Percentiles rank a stretch among this genome's conserved stretches.
phyloP scores from a whole-genome alignment of 64 coral and sea anemone genomes.

The Acropora yongei region DNA sequence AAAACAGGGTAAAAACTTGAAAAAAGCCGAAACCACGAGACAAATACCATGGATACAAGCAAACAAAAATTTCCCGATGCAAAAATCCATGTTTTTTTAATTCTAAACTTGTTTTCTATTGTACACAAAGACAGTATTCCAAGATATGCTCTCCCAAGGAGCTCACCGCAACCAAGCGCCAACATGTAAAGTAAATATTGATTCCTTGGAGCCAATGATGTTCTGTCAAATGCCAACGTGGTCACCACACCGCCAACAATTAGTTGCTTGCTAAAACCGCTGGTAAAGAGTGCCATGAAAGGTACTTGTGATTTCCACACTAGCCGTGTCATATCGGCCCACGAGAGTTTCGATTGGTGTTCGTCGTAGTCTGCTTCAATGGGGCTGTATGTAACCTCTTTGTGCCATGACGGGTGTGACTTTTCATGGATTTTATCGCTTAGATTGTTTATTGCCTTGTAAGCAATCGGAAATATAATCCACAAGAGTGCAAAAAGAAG shows the following conservation, averaged over 20 bases:
- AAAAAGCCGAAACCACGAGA: slow-evolving; percentile 13
- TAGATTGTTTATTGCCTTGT: not conserved
- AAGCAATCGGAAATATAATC: not conserved
- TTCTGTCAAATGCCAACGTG: not conserved
- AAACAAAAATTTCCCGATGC: not conserved
- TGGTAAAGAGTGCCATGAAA: not conserved
- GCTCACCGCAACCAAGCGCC: not conserved
- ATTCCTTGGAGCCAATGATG: not conserved
- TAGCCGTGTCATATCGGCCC: not conserved
- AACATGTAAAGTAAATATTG: slow-evolving; percentile 14
- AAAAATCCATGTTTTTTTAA: slow-evolving; percentile 6
- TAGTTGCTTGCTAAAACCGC: not conserved
- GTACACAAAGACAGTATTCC: not conserved
- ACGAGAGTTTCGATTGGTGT: not conserved
- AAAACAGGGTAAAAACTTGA: not conserved
- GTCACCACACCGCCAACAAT: not conserved
- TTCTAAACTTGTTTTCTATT: not conserved
- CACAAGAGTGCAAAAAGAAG: not conserved
- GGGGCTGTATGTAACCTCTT: not conserved
- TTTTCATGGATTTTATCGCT: not conserved
- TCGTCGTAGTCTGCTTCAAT: not conserved
- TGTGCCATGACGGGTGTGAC: not conserved
- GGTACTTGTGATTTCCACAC: not conserved
- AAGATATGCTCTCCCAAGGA: slow-evolving; percentile 1
- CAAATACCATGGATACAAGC: not conserved